Evolutionary conservation across 2,888 invertebrate genomes (phyloP), one percentile per base, ranked within the genome.

Genomic region (Pyrocoelia pectoralis): DNA sequence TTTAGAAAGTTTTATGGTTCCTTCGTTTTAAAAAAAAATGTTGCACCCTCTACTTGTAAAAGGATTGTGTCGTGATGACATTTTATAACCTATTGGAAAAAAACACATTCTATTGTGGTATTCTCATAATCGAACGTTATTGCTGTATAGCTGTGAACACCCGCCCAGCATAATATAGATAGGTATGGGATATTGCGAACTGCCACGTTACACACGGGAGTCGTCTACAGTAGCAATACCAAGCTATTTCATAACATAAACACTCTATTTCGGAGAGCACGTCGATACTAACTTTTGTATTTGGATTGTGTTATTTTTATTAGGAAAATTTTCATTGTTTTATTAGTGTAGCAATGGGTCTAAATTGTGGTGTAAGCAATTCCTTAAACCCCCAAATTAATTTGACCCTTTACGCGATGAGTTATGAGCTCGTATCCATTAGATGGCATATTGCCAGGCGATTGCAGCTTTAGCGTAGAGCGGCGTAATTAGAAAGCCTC

Each of bases 391-490:
- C 73, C 76, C 69, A 74, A 79, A 79, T 79, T 79, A 79, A 79
- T 79, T 78, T 77, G 76, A 76, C 76, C 77, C 77, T 76, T 78
- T 75, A 75, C 70, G 67, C 70, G 74, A 79, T 78, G 79, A 79
- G 73, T 79, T 79, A 79, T 73, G 74, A 70, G 72, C 73, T 74
- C 76, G 74, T 77, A 77, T 77, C 77, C 78, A 79, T 79, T 79
- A 79, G 77, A 77, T 76, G 77, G 77, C 79, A 78, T 79, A 79
- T 79, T 79, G 79, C 78, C 73, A 74, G 74, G 78, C 77, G 74
- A 78, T 79, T 77, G 74, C 73, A 73, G 72, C 76, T 74, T 76
- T 73, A 75, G 72, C 61, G 65, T 51, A 55, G 61, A 65, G 65
- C 73, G 76, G 74, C 73, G 78, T 74, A 78, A 79, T 79, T 78